Percentiles rank a stretch among this genome's conserved stretches.
phyloP scores from a whole-genome alignment of 2,797 vertebrate species.

The Danio aesculapii region DNA sequence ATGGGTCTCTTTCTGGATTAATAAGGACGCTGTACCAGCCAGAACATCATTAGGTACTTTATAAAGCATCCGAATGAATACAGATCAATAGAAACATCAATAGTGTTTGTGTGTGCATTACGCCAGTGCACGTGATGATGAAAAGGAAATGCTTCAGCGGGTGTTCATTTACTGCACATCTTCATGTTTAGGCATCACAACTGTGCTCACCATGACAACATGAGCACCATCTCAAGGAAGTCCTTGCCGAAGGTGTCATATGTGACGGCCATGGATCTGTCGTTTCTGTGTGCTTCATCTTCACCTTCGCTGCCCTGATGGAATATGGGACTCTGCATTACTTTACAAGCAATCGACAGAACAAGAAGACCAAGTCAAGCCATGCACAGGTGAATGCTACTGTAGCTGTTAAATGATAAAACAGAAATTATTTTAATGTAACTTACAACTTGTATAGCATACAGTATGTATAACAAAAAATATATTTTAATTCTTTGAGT shows the following conservation, averaged over 20 bases:
- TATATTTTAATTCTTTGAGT: no score
- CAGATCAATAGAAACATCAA: slow-evolving; percentile 8
- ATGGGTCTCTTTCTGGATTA: slow-evolving; percentile 99
- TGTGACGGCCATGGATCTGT: slow-evolving; percentile 97
- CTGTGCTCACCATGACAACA: slow-evolving; percentile 95
- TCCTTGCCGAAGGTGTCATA: slow-evolving; percentile 97
- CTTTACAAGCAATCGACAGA: slow-evolving; percentile 93
- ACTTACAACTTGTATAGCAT: not conserved
- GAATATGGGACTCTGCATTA: slow-evolving; percentile 97
- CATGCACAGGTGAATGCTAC: slow-evolving; percentile 65
- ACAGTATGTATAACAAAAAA: no score
- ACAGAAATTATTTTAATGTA: not conserved
- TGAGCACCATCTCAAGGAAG: slow-evolving; percentile 96
- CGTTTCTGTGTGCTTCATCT: slow-evolving; percentile 98
- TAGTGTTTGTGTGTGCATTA: not conserved
- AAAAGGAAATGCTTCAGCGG: not conserved
- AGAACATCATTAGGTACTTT: slow-evolving; percentile 91
- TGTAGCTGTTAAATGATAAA: not conserved
- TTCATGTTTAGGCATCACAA: slow-evolving; percentile 87
- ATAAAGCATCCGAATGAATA: not conserved
- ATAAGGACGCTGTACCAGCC: slow-evolving; percentile 97
- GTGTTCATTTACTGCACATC: not conserved
- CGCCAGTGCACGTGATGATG: not conserved
- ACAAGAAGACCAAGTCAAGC: slow-evolving; percentile 78
- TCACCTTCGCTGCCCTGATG: slow-evolving; percentile 97